phyloP scores from a whole-genome alignment of 2,888 invertebrate species.

The Alviniconcha strummeri region DNA sequence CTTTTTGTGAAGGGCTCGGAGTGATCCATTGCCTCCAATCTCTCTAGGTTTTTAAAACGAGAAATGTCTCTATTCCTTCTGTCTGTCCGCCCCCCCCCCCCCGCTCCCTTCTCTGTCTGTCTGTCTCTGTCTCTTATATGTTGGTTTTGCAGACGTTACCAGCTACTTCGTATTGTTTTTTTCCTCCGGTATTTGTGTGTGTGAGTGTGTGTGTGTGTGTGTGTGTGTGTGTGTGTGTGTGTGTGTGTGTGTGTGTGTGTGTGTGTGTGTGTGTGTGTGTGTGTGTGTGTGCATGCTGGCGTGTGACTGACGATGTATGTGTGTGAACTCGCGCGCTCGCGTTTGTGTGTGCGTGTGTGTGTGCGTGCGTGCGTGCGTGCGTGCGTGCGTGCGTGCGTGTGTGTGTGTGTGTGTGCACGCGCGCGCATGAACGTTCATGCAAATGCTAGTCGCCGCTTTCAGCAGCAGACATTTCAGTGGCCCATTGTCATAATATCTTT shows the following conservation, averaged over 20 bases:
- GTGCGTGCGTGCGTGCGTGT: background rate
- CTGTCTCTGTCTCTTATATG: too few species aligned
- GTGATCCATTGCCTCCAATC: too few species aligned
- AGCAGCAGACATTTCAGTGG: background rate
- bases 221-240: background rate
- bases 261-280: background rate
- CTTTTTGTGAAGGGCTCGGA: too few species aligned
- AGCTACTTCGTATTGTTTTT: too few species aligned
- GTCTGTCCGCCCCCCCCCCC: background rate
- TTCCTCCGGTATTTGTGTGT: too few species aligned
- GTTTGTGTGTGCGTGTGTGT: background rate
- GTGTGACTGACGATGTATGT: background rate
- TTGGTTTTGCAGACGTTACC: too few species aligned
- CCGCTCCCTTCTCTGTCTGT: too few species aligned
- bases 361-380: background rate
- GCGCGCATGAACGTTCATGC: background rate
- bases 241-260: background rate
- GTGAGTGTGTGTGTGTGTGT: background rate
- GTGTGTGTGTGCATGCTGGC: background rate
- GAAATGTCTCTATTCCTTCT: background rate
- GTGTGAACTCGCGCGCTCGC: background rate
- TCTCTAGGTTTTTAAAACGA: too few species aligned
- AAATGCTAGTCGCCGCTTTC: background rate
- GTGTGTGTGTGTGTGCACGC: background rate
- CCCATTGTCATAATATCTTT: too few species aligned